A percentile compares a stretch with the other conserved stretches of the same genome.
Evolutionary conservation across 1,140 invertebrate genomes (phyloP).

Genomic region (Myzus persicae): DNA sequence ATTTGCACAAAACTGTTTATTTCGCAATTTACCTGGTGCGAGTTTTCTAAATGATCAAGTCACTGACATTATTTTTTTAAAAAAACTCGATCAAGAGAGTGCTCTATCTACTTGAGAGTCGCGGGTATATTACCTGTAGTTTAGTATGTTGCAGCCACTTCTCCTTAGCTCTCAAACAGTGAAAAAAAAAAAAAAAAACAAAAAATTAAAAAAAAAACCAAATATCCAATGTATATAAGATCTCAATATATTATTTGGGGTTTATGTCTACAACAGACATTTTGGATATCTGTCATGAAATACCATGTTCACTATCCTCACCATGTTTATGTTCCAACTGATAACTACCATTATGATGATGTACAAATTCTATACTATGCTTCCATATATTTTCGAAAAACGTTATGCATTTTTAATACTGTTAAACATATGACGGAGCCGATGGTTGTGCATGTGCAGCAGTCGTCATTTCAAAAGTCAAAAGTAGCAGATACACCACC

Average conservation of each 20-base stretch:
- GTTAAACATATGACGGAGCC: too few species aligned
- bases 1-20: background rate
- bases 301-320: background rate
- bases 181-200: background rate
- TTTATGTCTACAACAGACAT: background rate
- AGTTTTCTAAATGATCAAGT: background rate
- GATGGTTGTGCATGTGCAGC: too few species aligned
- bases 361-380: too few species aligned
- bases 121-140: background rate
- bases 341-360: too few species aligned
- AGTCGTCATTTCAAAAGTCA: background rate
- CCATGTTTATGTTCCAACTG: too few species aligned
- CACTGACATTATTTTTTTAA: background rate
- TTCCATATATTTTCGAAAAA: background rate
- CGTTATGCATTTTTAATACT: too few species aligned
- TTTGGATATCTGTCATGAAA: background rate
- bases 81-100: background rate
- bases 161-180: background rate
- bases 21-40: accelerated
- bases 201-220: too few species aligned
- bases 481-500: background rate
- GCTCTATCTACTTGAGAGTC: background rate
- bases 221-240: too few species aligned
- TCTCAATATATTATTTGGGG: background rate
- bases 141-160: background rate